These are phyloP conservation scores for Ascaphus truei DNA, from an alignment of 2,113 vertebrate genomes.

Conservation along the genomic window DNA sequence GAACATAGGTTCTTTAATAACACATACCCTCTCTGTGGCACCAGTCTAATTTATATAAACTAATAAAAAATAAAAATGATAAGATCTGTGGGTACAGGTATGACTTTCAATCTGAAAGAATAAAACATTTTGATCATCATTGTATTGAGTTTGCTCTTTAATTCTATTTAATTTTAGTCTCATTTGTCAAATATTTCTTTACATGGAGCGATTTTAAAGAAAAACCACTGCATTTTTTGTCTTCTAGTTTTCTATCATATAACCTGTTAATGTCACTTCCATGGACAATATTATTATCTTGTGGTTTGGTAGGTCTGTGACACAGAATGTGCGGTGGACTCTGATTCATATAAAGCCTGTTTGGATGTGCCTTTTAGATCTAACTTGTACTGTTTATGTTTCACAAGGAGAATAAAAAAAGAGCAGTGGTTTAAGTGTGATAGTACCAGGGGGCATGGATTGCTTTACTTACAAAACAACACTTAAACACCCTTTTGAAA, in stretches of 20 bases:
- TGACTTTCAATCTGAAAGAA: too few species aligned
- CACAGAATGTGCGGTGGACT: not conserved
- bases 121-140: too few species aligned
- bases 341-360: not conserved
- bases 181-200: too few species aligned
- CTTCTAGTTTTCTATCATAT: too few species aligned
- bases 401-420: not conserved
- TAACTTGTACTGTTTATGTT: not conserved
- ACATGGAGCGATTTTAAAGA: too few species aligned
- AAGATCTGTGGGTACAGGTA: too few species aligned
- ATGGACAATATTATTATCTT: not conserved
- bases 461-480: not conserved
- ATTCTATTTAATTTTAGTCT: too few species aligned
- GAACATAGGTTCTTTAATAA: conserved; percentile 15
- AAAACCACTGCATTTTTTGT: too few species aligned
- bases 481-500: too few species aligned
- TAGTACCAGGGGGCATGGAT: not conserved
- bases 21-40: conserved; percentile 2
- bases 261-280: not conserved
- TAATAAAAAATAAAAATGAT: not conserved
- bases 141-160: too few species aligned
- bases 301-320: not conserved
- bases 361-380: not conserved
- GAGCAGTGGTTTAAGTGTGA: not conserved
- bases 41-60: conserved; percentile 4